Percentiles rank a stretch among this genome's conserved stretches.
phyloP scores from a whole-genome alignment of 30 jellyfish, hydroid and myxozoan species.

The Clytia hemisphaerica region DNA sequence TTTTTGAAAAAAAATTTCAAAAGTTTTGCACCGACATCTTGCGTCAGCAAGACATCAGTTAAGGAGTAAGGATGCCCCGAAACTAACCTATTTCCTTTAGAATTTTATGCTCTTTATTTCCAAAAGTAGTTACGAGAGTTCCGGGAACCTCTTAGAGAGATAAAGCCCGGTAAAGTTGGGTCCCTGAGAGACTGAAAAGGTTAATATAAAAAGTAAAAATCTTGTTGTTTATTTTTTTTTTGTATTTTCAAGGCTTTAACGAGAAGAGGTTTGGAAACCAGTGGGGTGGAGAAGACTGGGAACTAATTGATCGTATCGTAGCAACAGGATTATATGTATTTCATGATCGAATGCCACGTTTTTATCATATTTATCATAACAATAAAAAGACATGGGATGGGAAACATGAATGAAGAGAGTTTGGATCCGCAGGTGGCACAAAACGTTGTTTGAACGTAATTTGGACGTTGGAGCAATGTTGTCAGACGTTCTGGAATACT shows the following conservation, averaged over 20 bases:
- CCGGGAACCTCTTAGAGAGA: too few relatives aligned
- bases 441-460: too few relatives aligned
- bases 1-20: too few relatives aligned
- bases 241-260: constrained; percentile 53
- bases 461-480: too few relatives aligned
- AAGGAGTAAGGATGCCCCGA: too few relatives aligned
- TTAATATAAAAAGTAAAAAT: neutral
- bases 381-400: constrained; percentile 83
- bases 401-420: neutral
- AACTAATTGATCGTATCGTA: constrained; percentile 61
- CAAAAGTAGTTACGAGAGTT: too few relatives aligned
- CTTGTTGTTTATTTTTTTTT: neutral
- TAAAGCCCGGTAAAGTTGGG: neutral
- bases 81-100: too few relatives aligned
- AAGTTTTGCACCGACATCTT: neutral
- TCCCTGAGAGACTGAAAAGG: neutral
- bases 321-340: constrained; percentile 25
- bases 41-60: too few relatives aligned
- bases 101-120: too few relatives aligned
- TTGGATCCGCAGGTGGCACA: too few relatives aligned
- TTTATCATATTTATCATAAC: constrained; percentile 59
- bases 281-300: constrained; percentile 99
- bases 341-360: constrained; percentile 66
- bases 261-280: constrained; percentile 44
- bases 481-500: too few relatives aligned